Conservation (phyloP, 2,797 vertebrate species). For the Hirundo rustica region DNA sequence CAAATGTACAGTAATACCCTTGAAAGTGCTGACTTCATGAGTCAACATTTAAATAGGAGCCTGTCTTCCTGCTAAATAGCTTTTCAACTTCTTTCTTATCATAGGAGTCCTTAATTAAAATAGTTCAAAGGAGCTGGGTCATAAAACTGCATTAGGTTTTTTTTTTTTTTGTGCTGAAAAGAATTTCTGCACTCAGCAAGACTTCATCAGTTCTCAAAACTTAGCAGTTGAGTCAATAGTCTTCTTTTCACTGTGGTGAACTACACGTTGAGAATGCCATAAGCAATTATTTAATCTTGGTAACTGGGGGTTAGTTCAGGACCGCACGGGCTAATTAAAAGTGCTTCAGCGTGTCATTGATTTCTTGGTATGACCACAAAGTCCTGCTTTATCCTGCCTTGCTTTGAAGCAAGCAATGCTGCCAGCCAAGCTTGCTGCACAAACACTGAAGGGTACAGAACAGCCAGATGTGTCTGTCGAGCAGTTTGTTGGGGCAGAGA, state of each 20-base stretch:
- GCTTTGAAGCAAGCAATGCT: neutral
- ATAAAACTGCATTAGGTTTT: conserved; percentile 34
- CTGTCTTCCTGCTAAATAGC: conserved; percentile 5
- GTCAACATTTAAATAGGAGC: conserved; percentile 32
- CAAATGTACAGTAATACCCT: conserved; percentile 2
- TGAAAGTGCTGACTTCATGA: conserved; percentile 34
- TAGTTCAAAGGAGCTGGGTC: conserved; percentile 50
- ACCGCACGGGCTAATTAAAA: conserved; percentile 53
- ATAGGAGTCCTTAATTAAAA: conserved; percentile 71
- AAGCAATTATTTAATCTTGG: conserved; percentile 64
- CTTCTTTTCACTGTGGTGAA: conserved; percentile 35
- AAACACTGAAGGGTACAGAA: neutral
- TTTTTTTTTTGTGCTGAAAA: neutral
- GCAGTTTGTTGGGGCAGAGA: neutral
- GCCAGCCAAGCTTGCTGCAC: neutral
- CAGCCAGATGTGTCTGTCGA: rapidly evolving
- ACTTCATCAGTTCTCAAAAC: conserved; percentile 39
- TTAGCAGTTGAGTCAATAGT: conserved; percentile 51
- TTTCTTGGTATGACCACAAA: conserved; percentile 50
- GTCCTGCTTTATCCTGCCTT: neutral
- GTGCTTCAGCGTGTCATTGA: conserved; percentile 54
- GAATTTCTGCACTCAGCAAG: conserved; percentile 53
- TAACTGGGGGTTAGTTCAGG: conserved; percentile 17
- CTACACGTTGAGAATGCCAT: neutral
- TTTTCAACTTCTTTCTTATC: conserved; percentile 56